phyloP scores from a whole-genome alignment of 2,113 vertebrate genomes.

The Speoplatyrhinus poulsoni region DNA sequence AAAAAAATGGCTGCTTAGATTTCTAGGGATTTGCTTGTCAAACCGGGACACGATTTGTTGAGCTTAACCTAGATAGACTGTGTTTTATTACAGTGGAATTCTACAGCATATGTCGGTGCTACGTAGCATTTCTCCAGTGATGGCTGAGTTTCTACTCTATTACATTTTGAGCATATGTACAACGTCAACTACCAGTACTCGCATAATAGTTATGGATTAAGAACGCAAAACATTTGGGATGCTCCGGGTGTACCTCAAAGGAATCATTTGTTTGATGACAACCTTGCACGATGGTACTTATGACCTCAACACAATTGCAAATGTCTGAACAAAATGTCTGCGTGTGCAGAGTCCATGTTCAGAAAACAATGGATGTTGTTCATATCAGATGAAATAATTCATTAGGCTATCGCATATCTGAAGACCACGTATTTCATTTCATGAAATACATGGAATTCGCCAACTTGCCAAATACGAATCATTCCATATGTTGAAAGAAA shows the following conservation, averaged over 20 bases:
- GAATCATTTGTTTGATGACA: conserved; percentile 12
- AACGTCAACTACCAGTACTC: neutral
- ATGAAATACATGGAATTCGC: neutral
- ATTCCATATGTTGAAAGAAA: neutral
- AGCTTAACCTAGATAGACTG: conserved; percentile 64
- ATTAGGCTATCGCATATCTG: neutral
- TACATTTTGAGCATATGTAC: neutral
- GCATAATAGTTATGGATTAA: conserved; percentile 1
- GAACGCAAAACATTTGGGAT: conserved; percentile 1
- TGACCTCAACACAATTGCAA: neutral
- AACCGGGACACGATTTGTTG: conserved; percentile 59
- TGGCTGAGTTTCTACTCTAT: neutral
- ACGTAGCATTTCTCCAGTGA: conserved; percentile 16
- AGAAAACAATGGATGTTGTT: too few species aligned
- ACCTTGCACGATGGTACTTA: neutral
- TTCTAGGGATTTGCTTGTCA: conserved; percentile 57
- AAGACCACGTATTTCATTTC: neutral
- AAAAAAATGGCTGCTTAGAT: conserved; percentile 35
- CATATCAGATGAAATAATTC: too few species aligned
- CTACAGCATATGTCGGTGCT: conserved; percentile 16
- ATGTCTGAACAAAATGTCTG: neutral
- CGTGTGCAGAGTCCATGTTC: neutral
- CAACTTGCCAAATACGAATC: neutral
- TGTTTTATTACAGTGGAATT: conserved; percentile 58
- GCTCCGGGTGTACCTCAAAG: neutral